Evolutionary conservation across 2,113 vertebrate genomes (phyloP).

Genomic region (Empidonax alnorum): DNA sequence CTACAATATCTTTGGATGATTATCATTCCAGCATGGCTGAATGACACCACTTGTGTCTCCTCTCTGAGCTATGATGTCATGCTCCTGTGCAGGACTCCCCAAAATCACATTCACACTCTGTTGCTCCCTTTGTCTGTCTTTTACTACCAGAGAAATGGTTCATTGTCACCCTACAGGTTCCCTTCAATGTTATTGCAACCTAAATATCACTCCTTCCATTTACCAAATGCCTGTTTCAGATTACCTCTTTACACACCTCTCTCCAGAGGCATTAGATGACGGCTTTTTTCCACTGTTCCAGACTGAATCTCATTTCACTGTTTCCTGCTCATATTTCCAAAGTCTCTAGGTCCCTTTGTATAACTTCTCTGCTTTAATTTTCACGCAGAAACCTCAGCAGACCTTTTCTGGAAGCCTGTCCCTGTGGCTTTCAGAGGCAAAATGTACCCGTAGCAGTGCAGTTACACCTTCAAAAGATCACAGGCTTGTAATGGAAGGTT

Average conservation of each 20-base stretch:
- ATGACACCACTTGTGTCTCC: neutral
- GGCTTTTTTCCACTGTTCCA: neutral
- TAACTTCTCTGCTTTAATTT: neutral
- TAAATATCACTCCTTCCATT: neutral
- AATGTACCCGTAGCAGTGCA: neutral
- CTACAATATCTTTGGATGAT: neutral
- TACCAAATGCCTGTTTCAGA: neutral
- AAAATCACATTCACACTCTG: neutral
- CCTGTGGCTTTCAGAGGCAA: neutral
- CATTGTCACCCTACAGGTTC: constrained; percentile 13
- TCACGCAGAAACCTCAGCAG: neutral
- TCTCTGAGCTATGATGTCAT: neutral
- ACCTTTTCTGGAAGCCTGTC: neutral
- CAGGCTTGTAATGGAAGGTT: neutral
- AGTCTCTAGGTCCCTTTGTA: neutral
- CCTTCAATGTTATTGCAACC: neutral
- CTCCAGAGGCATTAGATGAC: constrained; percentile 1
- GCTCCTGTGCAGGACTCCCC: neutral
- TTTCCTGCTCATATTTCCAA: constrained; percentile 10
- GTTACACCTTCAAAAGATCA: neutral
- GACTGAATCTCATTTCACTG: neutral
- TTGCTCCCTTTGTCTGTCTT: neutral
- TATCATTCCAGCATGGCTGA: neutral
- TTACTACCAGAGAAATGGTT: neutral
- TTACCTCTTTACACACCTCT: neutral